Evolutionary conservation across 64 coral and sea anemone genomes (phyloP).

Genomic region (Montipora sp.): DNA sequence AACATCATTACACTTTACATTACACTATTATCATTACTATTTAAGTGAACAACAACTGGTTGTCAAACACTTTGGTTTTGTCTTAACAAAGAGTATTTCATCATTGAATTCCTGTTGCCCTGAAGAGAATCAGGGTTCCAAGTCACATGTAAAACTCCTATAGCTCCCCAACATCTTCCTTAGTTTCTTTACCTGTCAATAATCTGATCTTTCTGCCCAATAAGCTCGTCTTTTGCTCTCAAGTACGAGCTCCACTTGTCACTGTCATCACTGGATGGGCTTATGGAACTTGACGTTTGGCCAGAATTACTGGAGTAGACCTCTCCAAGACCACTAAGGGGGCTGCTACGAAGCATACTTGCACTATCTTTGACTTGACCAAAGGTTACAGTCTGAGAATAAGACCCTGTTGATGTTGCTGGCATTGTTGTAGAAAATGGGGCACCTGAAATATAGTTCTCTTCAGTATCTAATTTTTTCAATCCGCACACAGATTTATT

Average conservation of each 20-base stretch:
- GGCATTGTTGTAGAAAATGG: constrained; percentile 13
- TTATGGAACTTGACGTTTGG: constrained; percentile 54
- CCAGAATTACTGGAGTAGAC: constrained; percentile 56
- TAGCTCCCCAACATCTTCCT: no score
- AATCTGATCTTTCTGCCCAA: constrained; percentile 89
- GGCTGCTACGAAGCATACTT: constrained; percentile 11
- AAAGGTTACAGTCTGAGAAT: constrained; percentile 20
- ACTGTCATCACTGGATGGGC: constrained; percentile 83
- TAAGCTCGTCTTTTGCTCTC: constrained; percentile 89
- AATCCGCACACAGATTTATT: neutral
- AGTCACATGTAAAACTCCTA: no score
- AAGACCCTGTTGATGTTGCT: constrained; percentile 50
- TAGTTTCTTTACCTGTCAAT: constrained; percentile 72
- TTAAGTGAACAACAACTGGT: no score
- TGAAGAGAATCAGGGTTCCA: no score
- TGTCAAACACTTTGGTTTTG: no score
- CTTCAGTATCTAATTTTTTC: neutral
- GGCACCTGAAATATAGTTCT: neutral
- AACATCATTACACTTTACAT: no score
- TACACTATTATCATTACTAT: no score
- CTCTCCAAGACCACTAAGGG: constrained; percentile 23
- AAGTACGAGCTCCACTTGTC: constrained; percentile 81
- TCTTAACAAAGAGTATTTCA: no score
- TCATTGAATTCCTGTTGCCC: no score
- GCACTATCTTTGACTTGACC: constrained; percentile 33